A percentile compares a stretch with the other conserved stretches of the same genome.
Conservation (phyloP, 2,888 invertebrate species). For the Pandemis corylana region DNA sequence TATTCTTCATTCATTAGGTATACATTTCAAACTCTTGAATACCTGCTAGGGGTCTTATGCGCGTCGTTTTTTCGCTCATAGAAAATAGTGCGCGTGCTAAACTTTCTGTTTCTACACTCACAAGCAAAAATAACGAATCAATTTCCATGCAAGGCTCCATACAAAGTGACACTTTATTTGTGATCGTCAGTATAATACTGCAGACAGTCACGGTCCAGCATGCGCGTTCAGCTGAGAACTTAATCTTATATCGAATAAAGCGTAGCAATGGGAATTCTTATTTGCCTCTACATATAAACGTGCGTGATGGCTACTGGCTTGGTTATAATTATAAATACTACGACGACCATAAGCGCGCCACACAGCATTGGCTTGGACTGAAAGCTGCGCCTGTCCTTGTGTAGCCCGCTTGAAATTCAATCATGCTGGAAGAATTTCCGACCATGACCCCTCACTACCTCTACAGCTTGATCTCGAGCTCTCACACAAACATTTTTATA, state of each 20-base stretch:
- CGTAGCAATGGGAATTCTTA: neutral
- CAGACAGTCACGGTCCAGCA: neutral
- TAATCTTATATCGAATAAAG: neutral
- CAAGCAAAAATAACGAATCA: no score
- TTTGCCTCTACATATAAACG: no score
- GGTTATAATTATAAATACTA: no score
- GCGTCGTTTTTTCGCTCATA: neutral
- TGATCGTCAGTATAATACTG: no score
- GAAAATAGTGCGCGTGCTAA: neutral
- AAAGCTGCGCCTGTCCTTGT: no score
- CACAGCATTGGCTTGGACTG: no score
- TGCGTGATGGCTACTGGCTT: no score
- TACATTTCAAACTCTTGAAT: neutral
- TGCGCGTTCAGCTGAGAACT: neutral
- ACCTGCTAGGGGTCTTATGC: no score
- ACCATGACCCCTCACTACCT: neutral
- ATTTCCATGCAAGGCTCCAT: no score
- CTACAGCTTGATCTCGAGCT: neutral
- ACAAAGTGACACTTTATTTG: no score
- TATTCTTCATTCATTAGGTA: neutral
- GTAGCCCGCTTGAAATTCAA: neutral
- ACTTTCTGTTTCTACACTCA: neutral
- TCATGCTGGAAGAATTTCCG: neutral
- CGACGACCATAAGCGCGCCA: no score
- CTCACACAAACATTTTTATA: neutral